phyloP scores from a whole-genome alignment of 1,140 invertebrate genomes.

The Hypsibius dujardini region DNA sequence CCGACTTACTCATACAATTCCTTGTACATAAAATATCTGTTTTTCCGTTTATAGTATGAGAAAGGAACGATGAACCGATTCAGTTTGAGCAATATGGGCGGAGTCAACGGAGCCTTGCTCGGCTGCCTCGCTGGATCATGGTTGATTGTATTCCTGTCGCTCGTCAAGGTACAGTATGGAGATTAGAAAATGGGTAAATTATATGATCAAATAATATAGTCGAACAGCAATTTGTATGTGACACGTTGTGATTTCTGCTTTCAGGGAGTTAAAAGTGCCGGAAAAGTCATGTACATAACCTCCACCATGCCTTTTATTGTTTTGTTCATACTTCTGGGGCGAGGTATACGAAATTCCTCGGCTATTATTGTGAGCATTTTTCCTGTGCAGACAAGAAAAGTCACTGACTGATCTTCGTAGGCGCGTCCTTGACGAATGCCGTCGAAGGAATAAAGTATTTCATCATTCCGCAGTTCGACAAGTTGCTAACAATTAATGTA shows the following conservation, averaged over 20 bases:
- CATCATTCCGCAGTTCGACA: slow-evolving; percentile 29
- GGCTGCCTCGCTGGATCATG: not conserved
- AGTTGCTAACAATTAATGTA: slow-evolving; percentile 33
- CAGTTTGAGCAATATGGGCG: not conserved
- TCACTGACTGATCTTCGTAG: not conserved
- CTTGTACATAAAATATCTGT: too few relatives aligned
- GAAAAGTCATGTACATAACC: slow-evolving; percentile 1
- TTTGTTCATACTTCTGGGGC: not conserved
- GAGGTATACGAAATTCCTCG: not conserved
- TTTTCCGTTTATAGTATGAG: not conserved
- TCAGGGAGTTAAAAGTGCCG: not conserved
- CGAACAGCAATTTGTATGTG: too few relatives aligned
- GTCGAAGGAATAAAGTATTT: slow-evolving; percentile 36
- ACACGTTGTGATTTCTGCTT: not conserved
- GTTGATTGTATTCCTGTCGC: not conserved
- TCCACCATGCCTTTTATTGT: slow-evolving; percentile 6
- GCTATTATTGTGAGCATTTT: too few relatives aligned
- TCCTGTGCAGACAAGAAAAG: too few relatives aligned
- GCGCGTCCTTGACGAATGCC: slow-evolving; percentile 35
- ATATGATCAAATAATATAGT: too few relatives aligned
- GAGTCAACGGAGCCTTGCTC: not conserved
- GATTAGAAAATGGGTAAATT: not conserved
- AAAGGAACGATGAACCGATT: not conserved
- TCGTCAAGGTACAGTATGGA: not conserved
- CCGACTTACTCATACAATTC: too few relatives aligned